Evolutionary conservation across 2,888 invertebrate genomes (phyloP).

Genomic region (Leucophenga maculata): DNA sequence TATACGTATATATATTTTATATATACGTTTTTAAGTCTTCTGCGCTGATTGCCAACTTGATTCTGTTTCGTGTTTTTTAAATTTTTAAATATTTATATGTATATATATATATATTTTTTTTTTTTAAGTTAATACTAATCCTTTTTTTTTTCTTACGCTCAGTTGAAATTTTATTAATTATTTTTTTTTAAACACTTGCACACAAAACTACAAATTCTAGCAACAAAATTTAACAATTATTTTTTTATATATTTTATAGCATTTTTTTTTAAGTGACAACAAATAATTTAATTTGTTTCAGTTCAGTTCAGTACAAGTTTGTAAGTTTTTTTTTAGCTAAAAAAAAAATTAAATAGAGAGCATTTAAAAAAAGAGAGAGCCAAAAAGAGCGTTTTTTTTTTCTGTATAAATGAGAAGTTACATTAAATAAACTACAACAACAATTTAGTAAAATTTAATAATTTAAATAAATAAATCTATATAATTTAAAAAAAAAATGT

Average conservation of each 20-base stretch:
- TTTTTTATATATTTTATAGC: conserved; percentile 31
- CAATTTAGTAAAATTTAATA: too few relatives aligned
- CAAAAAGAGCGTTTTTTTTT: too few relatives aligned
- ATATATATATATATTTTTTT: too few relatives aligned
- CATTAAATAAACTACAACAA: not conserved
- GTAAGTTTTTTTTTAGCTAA: too few relatives aligned
- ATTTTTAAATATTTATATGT: conserved; percentile 32
- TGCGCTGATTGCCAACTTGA: conserved; percentile 62
- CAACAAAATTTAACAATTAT: conserved; percentile 55
- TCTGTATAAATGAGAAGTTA: too few relatives aligned
- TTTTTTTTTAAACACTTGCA: conserved; percentile 26
- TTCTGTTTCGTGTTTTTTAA: conserved; percentile 43
- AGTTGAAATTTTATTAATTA: not conserved
- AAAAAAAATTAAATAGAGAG: too few relatives aligned
- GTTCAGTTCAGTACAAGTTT: not conserved
- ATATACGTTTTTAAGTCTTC: conserved; percentile 61
- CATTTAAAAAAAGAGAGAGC: too few relatives aligned
- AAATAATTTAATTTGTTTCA: conserved; percentile 45
- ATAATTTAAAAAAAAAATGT: conserved; percentile 9
- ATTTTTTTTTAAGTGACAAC: conserved; percentile 30
- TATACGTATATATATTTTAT: conserved; percentile 40
- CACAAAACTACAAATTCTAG: conserved; percentile 37
- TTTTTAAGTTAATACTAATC: conserved; percentile 14
- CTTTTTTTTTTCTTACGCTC: conserved; percentile 10
- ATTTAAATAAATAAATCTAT: not conserved